Evolutionary conservation across 2,888 invertebrate species (phyloP).

Genomic region (Meghimatium bilineatum): DNA sequence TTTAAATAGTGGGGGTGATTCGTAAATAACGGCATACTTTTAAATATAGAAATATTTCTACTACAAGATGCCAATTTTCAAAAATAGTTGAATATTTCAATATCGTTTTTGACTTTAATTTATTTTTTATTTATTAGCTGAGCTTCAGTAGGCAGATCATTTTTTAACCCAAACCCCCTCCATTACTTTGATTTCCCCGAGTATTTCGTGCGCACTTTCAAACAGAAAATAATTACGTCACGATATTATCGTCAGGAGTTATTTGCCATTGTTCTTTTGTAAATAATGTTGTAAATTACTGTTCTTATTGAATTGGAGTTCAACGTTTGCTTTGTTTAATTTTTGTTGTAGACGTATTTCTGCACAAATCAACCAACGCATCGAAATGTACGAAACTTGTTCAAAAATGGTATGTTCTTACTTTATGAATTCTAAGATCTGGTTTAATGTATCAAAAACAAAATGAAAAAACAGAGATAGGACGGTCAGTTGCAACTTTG

Average conservation of each 20-base stretch:
- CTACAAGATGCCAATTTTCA: too few relatives aligned
- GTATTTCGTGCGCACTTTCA: slow-evolving; percentile 28
- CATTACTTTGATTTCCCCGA: background rate
- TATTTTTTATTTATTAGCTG: too few relatives aligned
- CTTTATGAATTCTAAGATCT: background rate
- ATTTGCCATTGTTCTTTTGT: slow-evolving; percentile 34
- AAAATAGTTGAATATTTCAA: too few relatives aligned
- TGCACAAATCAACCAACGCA: background rate
- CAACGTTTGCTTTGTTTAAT: slow-evolving; percentile 35
- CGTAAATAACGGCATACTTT: too few relatives aligned
- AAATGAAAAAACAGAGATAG: too few relatives aligned
- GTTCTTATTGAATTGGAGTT: slow-evolving; percentile 45
- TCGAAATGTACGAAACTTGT: slow-evolving; percentile 46
- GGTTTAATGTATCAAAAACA: background rate
- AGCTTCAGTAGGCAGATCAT: background rate
- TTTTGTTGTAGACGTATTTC: slow-evolving; percentile 43
- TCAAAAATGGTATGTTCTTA: slow-evolving; percentile 44
- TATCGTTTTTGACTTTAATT: too few relatives aligned
- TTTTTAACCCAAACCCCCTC: background rate
- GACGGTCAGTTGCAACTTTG: too few relatives aligned
- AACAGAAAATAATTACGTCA: slow-evolving; percentile 18
- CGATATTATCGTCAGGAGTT: background rate
- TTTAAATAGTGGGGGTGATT: background rate
- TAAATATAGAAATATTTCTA: too few relatives aligned
- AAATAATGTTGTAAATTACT: slow-evolving; percentile 49